Evolutionary conservation across 1,140 invertebrate species (phyloP), one percentile per base, ranked within the genome.

Genomic region (Drosophila littoralis): DNA sequence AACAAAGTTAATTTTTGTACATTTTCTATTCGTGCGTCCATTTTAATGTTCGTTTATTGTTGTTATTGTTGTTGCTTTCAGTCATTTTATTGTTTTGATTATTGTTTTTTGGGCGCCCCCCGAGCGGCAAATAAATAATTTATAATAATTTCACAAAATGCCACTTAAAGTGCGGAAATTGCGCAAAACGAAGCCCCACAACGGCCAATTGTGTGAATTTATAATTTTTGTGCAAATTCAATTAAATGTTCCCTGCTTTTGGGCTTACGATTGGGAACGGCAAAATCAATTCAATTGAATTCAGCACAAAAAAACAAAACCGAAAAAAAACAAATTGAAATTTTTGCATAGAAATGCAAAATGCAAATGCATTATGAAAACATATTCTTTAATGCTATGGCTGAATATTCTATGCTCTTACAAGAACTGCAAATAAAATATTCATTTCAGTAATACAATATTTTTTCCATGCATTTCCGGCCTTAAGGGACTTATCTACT

Each of bases 141-240:
- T 67, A 79, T 73, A 79, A 79, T 79, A 77, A 79, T 79, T 77
- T 79, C 75, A 73, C 63, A 77, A 79, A 79, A 79, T 79, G 68
- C 63, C 77, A 79, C 69, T 79, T 77, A 63, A 79, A 79, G 68
- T 77, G 68, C 75, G 77, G 75, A 79, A 79, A 79, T 77, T 67
- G 72, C 66, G 72, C 72, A 71, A 74, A 75, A 78, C 75, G 43
- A 71, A 66, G 36, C 66, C 48, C 58, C 76, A 45, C 72, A 66
- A 36, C 40, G 43, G 38, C 17, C 52, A 75, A 58, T 75, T 64
- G 67, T 52, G 51, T 75, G 72, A 75, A 75, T 75, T 64, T 70
- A 58, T 70, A 75, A 75, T 75, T 63, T 70, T 38, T 51, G 59
- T 50, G 45, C 32, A 68, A 75, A 70, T 75, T 75, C 72, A 75